These are phyloP conservation scores for Macaria notata DNA, from an alignment of 2,888 invertebrate species.

Conservation along the genomic window DNA sequence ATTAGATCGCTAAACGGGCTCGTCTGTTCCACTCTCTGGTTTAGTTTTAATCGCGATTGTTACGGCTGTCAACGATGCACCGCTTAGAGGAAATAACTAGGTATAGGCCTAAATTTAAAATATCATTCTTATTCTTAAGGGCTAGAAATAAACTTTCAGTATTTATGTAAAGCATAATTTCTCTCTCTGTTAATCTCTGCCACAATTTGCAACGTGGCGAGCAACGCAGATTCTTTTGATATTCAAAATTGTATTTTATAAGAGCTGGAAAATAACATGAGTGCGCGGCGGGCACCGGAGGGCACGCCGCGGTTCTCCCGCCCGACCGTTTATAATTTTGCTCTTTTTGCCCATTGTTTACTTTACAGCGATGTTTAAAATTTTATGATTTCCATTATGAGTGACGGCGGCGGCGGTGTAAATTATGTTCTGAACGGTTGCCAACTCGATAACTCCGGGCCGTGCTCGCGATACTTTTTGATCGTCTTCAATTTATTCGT, in stretches of 20 bases:
- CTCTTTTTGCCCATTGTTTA: conserved; percentile 79
- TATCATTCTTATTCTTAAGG: not conserved
- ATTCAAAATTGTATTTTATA: conserved; percentile 52
- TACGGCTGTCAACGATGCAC: conserved; percentile 34
- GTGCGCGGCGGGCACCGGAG: conserved; percentile 51
- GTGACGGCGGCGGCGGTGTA: conserved; percentile 56
- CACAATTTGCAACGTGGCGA: conserved; percentile 34
- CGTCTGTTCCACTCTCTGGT: conserved; percentile 44
- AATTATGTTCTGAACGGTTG: conserved; percentile 74
- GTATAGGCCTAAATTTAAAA: conserved; percentile 1
- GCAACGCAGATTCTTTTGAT: conserved; percentile 40
- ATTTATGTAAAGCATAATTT: conserved; percentile 18
- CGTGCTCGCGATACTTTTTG: conserved; percentile 48
- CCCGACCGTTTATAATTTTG: conserved; percentile 58
- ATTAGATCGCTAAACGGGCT: conserved; percentile 59
- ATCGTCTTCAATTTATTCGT: conserved; percentile 63
- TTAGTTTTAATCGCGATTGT: conserved; percentile 33
- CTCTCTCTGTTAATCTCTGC: conserved; percentile 32
- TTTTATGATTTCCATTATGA: conserved; percentile 76
- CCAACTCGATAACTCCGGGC: conserved; percentile 68
- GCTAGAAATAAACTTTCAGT: conserved; percentile 7
- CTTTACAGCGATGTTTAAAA: conserved; percentile 72
- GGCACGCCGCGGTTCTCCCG: conserved; percentile 46
- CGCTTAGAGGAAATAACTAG: conserved; percentile 2
- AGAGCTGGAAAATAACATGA: conserved; percentile 48